phyloP scores from a whole-genome alignment of 2,888 invertebrate genomes.

The Leptinotarsa rubiginosa region DNA sequence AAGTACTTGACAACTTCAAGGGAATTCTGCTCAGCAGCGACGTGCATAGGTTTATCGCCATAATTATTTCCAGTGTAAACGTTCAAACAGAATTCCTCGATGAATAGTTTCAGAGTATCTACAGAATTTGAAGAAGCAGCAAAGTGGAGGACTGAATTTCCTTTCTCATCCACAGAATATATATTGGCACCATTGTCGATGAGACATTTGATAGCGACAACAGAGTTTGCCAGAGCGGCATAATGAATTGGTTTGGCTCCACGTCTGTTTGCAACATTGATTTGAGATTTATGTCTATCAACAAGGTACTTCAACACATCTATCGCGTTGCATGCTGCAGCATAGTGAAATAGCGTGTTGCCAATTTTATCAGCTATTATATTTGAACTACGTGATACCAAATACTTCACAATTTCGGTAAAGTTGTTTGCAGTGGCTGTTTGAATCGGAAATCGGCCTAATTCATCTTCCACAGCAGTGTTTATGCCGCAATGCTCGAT shows the following conservation, averaged over 20 bases:
- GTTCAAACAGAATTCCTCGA: neutral
- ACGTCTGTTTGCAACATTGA: neutral
- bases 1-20: slow-evolving; percentile 16
- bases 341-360: neutral
- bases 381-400: neutral
- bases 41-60: slow-evolving; percentile 14
- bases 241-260: slow-evolving; percentile 20
- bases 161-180: neutral
- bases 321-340: neutral
- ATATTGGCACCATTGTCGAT: neutral
- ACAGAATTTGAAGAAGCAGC: slow-evolving; percentile 2
- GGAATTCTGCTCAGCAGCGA: slow-evolving; percentile 12
- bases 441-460: neutral
- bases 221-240: slow-evolving; percentile 2
- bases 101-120: neutral
- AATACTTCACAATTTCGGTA: neutral
- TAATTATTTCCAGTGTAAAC: slow-evolving; percentile 11
- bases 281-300: neutral
- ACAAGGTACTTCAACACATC: slow-evolving; percentile 10
- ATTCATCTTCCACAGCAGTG: slow-evolving; percentile 3
- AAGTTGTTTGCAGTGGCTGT: too few species aligned
- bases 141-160: slow-evolving; percentile 9
- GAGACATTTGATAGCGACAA: slow-evolving; percentile 3
- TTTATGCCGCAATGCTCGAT: neutral
- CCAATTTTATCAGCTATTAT: neutral